Evolutionary conservation across 2,888 invertebrate species (phyloP).

Genomic region (Scaptomyza reducta): DNA sequence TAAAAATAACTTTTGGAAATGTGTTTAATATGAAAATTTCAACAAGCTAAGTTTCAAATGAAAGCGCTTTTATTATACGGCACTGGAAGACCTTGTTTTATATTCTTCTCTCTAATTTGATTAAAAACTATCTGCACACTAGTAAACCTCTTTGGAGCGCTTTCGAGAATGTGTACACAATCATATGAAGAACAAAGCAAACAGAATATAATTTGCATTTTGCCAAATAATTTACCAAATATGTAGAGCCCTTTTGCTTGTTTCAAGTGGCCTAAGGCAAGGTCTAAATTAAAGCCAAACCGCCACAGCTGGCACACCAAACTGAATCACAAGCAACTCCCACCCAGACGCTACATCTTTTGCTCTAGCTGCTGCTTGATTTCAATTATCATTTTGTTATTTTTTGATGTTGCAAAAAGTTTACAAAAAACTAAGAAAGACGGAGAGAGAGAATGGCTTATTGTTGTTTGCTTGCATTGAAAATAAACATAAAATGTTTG

Average conservation of each 20-base stretch:
- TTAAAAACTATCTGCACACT: constrained; percentile 13
- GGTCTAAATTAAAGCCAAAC: constrained; percentile 59
- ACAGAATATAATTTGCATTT: constrained; percentile 54
- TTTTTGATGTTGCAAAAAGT: constrained; percentile 32
- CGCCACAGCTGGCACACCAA: constrained; percentile 33
- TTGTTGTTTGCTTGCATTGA: constrained; percentile 26
- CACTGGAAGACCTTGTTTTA: background rate
- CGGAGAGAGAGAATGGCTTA: background rate
- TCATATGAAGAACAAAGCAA: constrained; percentile 18
- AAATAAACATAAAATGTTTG: constrained; percentile 22
- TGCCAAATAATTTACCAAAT: constrained; percentile 59
- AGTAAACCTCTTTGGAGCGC: background rate
- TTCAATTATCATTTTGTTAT: constrained; percentile 55
- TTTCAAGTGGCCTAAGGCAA: constrained; percentile 44
- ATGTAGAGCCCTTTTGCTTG: constrained; percentile 32
- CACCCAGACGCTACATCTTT: constrained; percentile 20
- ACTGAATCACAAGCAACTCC: background rate
- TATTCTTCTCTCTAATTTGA: constrained; percentile 24
- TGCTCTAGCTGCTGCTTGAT: constrained; percentile 12
- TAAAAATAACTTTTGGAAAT: background rate
- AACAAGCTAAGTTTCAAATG: background rate
- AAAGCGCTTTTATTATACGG: background rate
- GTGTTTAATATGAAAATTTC: background rate
- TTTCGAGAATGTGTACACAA: background rate
- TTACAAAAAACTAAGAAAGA: background rate